These are phyloP conservation scores for Eptatretus atami DNA, from an alignment of 2,797 vertebrate genomes.

Conservation along the genomic window DNA sequence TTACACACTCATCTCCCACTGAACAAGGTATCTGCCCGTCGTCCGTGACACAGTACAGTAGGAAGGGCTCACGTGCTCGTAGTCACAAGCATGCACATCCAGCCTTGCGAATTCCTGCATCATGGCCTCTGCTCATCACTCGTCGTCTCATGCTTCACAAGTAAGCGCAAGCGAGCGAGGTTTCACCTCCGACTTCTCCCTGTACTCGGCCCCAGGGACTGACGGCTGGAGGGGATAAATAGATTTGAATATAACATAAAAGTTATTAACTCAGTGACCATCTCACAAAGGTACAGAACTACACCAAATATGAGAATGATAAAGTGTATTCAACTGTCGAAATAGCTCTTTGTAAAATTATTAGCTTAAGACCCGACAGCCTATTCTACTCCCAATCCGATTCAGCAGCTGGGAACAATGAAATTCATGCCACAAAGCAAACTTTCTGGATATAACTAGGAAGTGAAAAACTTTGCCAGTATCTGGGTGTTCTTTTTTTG, in stretches of 20 bases:
- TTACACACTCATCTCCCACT: slow-evolving; percentile 99
- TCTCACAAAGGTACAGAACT: no score
- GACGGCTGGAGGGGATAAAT: slow-evolving; percentile 26
- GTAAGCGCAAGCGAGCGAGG: slow-evolving; percentile 72
- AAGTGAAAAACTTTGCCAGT: no score
- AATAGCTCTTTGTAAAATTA: neutral
- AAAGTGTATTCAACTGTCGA: no score
- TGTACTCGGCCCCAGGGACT: slow-evolving; percentile 41
- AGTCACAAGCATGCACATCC: slow-evolving; percentile 82
- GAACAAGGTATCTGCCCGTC: slow-evolving; percentile 56
- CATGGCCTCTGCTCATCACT: slow-evolving; percentile 88
- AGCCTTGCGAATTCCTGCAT: slow-evolving; percentile 95
- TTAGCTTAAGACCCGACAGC: neutral
- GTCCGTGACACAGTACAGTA: slow-evolving; percentile 90
- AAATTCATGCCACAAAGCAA: no score
- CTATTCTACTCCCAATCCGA: no score
- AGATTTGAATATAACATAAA: neutral
- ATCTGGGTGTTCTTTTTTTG: no score
- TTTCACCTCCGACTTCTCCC: slow-evolving; percentile 62
- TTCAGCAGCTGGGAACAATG: no score
- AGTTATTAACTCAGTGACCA: no score
- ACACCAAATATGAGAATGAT: no score
- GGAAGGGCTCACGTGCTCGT: slow-evolving; percentile 71
- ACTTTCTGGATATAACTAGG: no score
- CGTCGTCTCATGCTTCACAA: slow-evolving; percentile 95